Percentiles rank a stretch among this genome's conserved stretches.
Conservation (phyloP, 2,797 vertebrate genomes). For the Cryptoprocta ferox region DNA sequence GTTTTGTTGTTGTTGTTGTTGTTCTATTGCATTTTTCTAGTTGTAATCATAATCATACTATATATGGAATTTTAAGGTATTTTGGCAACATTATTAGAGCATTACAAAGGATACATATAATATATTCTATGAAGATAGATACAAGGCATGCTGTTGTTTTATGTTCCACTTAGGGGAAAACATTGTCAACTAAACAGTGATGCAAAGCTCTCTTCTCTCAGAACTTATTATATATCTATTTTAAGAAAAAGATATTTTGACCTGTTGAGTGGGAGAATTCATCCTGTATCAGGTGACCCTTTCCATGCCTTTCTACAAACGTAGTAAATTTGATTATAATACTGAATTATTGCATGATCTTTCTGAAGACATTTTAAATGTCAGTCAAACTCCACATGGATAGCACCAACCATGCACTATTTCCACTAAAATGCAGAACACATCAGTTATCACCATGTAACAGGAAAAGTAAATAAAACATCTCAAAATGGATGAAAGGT, state of each 20-base stretch:
- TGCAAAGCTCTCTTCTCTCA: not conserved
- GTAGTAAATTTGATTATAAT: not conserved
- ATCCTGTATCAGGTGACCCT: not conserved
- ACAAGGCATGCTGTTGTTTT: not conserved
- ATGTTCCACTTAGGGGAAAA: not conserved
- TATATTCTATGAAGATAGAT: not conserved
- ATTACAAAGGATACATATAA: not conserved
- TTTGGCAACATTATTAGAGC: not conserved
- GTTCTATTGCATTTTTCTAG: not conserved
- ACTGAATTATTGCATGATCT: not conserved
- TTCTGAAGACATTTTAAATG: slow-evolving; percentile 12
- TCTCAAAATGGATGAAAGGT: not conserved
- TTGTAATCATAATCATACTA: not conserved
- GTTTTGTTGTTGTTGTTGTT: not conserved
- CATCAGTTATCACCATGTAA: not conserved
- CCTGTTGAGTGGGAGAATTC: not conserved
- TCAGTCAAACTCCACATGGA: not conserved
- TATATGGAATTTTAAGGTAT: not conserved
- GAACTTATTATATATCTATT: not conserved
- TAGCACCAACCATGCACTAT: not conserved
- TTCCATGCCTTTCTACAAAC: not conserved
- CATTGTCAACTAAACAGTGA: not conserved
- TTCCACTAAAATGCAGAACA: not conserved
- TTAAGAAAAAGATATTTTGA: not conserved
- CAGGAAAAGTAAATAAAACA: not conserved